A percentile compares a stretch with the other conserved stretches of the same genome.
These are phyloP conservation scores for Paedocypris micromegethes DNA, from an alignment of 2,797 vertebrate genomes.

Conservation along the genomic window DNA sequence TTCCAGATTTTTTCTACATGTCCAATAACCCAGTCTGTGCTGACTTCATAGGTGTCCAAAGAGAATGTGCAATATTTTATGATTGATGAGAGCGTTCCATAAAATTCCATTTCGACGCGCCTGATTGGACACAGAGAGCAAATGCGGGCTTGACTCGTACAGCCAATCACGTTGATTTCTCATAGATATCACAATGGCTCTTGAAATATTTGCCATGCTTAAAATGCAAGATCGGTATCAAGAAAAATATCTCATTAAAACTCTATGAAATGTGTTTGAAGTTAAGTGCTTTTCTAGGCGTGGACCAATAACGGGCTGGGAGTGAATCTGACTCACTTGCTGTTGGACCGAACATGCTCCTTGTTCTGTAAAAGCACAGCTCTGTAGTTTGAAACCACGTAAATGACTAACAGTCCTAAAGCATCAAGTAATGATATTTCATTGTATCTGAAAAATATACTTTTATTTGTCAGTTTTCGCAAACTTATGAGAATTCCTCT, in stretches of 20 bases:
- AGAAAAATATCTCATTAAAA: constrained; percentile 43
- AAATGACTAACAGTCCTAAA: constrained; percentile 39
- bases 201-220: constrained; percentile 31
- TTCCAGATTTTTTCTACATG: constrained; percentile 15
- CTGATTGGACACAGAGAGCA: constrained; percentile 37
- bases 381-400: constrained; percentile 35
- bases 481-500: too few relatives aligned
- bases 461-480: constrained; percentile 20
- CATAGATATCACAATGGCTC: constrained; percentile 19
- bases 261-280: constrained; percentile 30
- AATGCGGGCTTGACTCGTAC: constrained; percentile 31
- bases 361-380: constrained; percentile 31
- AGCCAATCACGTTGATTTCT: constrained; percentile 13
- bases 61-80: constrained; percentile 5
- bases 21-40: constrained; percentile 4
- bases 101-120: constrained; percentile 7
- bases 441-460: constrained; percentile 32
- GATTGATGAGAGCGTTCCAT: constrained; percentile 16
- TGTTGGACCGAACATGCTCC: constrained; percentile 26
- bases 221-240: constrained; percentile 45
- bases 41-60: constrained; percentile 24
- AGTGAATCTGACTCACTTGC: constrained; percentile 7
- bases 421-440: constrained; percentile 28
- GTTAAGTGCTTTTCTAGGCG: constrained; percentile 23
- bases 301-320: constrained; percentile 14